Base-by-base conservation (phyloP, 2,797 vertebrate genomes). In the Pseudochirops corinnae region DNA sequence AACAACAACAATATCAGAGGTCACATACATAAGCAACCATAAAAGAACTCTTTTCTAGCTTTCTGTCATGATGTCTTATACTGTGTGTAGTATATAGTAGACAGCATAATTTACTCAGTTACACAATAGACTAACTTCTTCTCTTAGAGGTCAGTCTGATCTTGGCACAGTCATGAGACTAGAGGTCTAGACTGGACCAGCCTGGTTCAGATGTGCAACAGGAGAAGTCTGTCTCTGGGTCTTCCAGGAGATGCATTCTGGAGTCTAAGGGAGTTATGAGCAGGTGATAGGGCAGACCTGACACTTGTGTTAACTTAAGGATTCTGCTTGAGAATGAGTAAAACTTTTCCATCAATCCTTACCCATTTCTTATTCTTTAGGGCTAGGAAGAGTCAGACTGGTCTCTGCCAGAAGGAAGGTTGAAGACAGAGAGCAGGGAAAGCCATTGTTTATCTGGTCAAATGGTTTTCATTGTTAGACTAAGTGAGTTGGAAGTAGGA, bases 311-410 rank as follows among this genome's bases (percentile, higher is more conserved):
- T 55, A 93, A 91, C 93, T 93, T 94, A 92, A 94, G 56, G 50
- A 92, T 53, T 3, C 18, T 74, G 46, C 56, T 95, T 95, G 87
- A 95, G 56, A 60, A 4, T 39, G 24, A n/a, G 82, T 33, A 46
- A 12, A 90, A 58, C 1, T 94, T 91, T 28, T 67, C 21, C 3
- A 2, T 60, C 67, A n/a, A 1, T 50, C 11, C 6, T 91, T 24
- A 91, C 9, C 18, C 55, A 56, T 55, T 56, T 39, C n/a, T 56
- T 94, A 55, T 96, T 31, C 93, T 39, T 50, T 60, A 52, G 93
- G 57, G 82, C 55, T 33, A 91, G 33, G 13, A 92, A 53, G 57
- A 91, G 92, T 21, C 21, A 55, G 82, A 92, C 94, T 58, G 94
- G 57, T 92, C 1, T 57, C 58, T 95, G 55, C 55, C 5, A 90